These are phyloP conservation scores for Lepisosteus osseus DNA, from an alignment of 2,113 vertebrate genomes.

Conservation along the genomic window DNA sequence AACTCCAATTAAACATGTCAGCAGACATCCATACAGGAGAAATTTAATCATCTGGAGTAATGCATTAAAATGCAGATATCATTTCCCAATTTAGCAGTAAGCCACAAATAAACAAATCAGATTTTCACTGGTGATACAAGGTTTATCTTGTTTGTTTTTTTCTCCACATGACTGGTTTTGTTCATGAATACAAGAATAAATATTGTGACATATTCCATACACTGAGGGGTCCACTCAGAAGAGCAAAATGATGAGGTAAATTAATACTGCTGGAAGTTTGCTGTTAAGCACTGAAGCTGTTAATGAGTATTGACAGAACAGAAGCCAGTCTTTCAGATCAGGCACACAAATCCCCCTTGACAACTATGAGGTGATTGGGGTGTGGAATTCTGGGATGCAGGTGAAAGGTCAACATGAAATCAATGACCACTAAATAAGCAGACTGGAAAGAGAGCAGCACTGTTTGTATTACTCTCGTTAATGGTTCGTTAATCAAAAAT, in stretches of 20 bases:
- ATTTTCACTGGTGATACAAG: too few species aligned
- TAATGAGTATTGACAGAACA: slow-evolving; percentile 51
- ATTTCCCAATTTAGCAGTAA: too few species aligned
- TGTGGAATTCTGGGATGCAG: slow-evolving; percentile 33
- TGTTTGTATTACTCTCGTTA: slow-evolving; percentile 26
- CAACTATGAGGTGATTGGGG: slow-evolving; percentile 37
- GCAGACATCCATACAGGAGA: background rate
- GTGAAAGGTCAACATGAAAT: slow-evolving; percentile 46
- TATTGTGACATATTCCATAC: background rate
- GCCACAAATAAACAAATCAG: too few species aligned
- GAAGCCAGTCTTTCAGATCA: slow-evolving; percentile 40
- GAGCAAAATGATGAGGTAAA: background rate
- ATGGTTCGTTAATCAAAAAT: slow-evolving; percentile 13
- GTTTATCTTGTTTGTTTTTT: too few species aligned
- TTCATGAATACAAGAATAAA: too few species aligned
- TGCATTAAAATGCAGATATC: background rate
- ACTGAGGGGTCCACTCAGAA: background rate
- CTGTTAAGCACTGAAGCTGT: slow-evolving; percentile 27
- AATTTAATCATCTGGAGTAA: background rate
- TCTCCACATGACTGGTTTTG: too few species aligned
- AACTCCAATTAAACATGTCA: slow-evolving; percentile 8
- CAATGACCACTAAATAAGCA: slow-evolving; percentile 38
- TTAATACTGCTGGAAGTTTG: background rate
- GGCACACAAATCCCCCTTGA: slow-evolving; percentile 44
- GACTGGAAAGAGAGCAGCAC: background rate